Evolutionary conservation across 1,140 invertebrate genomes (phyloP).

Genomic region (Octopus sinensis): DNA sequence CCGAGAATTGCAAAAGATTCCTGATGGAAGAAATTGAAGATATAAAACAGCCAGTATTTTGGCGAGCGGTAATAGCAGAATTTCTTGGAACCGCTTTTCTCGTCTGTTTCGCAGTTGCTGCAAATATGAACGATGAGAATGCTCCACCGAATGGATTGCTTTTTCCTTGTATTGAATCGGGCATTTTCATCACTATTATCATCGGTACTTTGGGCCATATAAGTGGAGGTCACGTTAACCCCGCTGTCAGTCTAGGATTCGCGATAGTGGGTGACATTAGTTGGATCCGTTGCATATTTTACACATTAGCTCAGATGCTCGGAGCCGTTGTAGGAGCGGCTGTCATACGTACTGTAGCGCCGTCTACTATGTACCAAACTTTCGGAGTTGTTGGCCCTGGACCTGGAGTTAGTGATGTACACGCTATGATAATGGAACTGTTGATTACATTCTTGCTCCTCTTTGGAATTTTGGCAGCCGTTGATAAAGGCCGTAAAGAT

Average conservation of each 20-base stretch:
- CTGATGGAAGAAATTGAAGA: constrained; percentile 28
- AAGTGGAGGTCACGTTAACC: constrained; percentile 54
- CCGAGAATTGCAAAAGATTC: not conserved
- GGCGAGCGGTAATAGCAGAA: constrained; percentile 40
- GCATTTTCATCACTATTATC: constrained; percentile 40
- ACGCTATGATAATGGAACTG: constrained; percentile 79
- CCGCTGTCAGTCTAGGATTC: constrained; percentile 48
- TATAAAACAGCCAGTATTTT: constrained; percentile 36
- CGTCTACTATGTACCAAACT: constrained; percentile 28
- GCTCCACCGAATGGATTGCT: not conserved
- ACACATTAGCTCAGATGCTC: constrained; percentile 39
- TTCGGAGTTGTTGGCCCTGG: constrained; percentile 36
- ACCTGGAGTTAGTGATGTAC: constrained; percentile 46
- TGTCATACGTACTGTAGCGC: constrained; percentile 33
- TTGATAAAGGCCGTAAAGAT: constrained; percentile 73
- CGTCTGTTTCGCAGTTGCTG: constrained; percentile 33
- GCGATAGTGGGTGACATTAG: constrained; percentile 72
- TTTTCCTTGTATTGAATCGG: constrained; percentile 31
- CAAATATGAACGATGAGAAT: constrained; percentile 19
- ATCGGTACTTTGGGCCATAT: constrained; percentile 39
- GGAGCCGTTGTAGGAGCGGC: constrained; percentile 42
- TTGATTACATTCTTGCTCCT: constrained; percentile 84
- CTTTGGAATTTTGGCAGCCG: constrained; percentile 80
- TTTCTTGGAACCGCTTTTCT: constrained; percentile 41
- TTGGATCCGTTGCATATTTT: constrained; percentile 68